Evolutionary conservation across 2,797 vertebrate species (phyloP), one percentile per base, ranked within the genome.

Genomic region (Semotilus atromaculatus): DNA sequence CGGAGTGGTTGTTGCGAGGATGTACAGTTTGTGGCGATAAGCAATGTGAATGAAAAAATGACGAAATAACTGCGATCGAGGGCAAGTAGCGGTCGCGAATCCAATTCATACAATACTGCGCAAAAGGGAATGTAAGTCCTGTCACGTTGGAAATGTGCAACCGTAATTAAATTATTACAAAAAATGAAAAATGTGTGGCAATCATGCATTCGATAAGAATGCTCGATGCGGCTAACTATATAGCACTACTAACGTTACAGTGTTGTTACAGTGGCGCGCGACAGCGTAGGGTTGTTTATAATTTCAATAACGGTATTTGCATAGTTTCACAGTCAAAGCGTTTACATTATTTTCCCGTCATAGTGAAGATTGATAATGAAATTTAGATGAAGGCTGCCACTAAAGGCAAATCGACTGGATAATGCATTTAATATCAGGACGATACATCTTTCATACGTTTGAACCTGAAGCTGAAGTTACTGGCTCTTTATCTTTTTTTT

Each of bases 1-100:
- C 77, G 86, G 76, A 84, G 70, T 75, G 38, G 51, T 66, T 58
- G 48, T 66, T 58, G n/a, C 51, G 26, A 48, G 48, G 78, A 71
- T 79, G 83, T 72, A 19, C 29, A 29, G 80, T 71, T 21, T 62
- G n/a, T 74, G 73, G 67, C 43, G 62, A 87, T 62, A 75, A 80
- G 23, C 68, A 36, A 43, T 29, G 70, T 58, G 74, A 40, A 64
- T 79, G 34, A 78, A 85, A 68, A 67, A 62, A n/a, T 71, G 53
- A 76, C 48, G 48, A 55, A 45, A 60, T 78, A 48, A 26, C 19
- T 48, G 48, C 45, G 45, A 45, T 60, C 64, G 38, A 34, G 73
- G 73, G 43, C 64, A 78, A 71, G 26, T 38, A 23, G 74, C 64
- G 74, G 18, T 34, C 67, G 51, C 34, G 34, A 29, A 72, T 48